phyloP scores from a whole-genome alignment of 2,113 vertebrate species.

The Emydura subglobosa region DNA sequence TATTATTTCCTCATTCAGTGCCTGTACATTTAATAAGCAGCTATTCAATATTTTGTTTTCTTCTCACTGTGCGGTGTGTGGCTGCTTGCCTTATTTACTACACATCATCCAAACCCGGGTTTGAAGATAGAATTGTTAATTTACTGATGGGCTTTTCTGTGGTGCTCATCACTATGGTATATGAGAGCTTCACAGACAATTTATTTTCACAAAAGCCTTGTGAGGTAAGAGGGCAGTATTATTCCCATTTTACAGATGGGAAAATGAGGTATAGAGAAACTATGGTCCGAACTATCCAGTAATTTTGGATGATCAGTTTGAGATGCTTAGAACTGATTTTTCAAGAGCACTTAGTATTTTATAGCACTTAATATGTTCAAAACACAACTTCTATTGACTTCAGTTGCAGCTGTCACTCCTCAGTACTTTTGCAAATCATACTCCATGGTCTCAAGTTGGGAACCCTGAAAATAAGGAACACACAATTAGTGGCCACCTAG shows the following conservation, averaged over 20 bases:
- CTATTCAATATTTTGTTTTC: accelerated
- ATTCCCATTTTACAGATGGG: neutral
- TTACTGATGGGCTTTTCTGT: neutral
- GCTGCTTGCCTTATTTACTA: neutral
- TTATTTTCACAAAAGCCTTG: neutral
- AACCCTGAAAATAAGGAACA: neutral
- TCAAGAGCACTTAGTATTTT: neutral
- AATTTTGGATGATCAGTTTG: neutral
- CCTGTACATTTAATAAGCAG: neutral
- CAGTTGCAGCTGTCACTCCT: neutral
- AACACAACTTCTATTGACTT: neutral
- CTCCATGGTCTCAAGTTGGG: neutral
- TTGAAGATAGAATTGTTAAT: neutral
- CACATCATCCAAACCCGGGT: neutral
- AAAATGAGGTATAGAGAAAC: neutral
- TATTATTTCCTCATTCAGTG: neutral
- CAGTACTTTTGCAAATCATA: neutral
- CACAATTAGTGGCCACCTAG: neutral
- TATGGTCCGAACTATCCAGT: neutral
- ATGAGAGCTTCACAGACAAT: neutral
- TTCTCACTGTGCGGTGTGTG: neutral
- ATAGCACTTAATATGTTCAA: neutral
- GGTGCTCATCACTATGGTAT: neutral
- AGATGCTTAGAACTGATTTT: neutral
- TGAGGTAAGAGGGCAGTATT: neutral